Conservation (phyloP, 2,888 invertebrate species). For the Zeuzera pyrina region DNA sequence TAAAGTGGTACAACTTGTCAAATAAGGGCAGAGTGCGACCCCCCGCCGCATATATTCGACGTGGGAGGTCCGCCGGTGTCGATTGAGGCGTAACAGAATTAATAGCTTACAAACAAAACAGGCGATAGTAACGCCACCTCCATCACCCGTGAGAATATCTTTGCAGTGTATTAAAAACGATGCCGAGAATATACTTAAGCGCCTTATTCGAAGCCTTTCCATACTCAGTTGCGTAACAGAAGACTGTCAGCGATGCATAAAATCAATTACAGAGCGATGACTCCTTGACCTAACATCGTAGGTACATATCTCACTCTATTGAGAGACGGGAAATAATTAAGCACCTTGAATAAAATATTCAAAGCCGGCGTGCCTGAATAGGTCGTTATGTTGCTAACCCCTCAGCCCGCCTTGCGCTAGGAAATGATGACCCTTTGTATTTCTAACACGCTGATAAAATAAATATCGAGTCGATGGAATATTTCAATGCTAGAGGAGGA, state of each 20-base stretch:
- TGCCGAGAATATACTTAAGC: conserved; percentile 2
- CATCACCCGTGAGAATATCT: conserved; percentile 33
- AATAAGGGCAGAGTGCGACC: conserved; percentile 36
- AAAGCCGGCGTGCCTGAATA: conserved; percentile 41
- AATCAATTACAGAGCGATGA: conserved; percentile 26
- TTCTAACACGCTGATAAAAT: conserved; percentile 17
- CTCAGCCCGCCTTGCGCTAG: conserved; percentile 27
- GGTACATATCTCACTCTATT: conserved; percentile 19
- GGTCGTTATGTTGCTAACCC: conserved; percentile 40
- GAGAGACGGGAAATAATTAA: conserved; percentile 21
- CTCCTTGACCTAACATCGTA: conserved; percentile 6
- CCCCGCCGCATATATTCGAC: conserved; percentile 25
- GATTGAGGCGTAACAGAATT: conserved; percentile 33
- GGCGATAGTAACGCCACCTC: conserved; percentile 29
- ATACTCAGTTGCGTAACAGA: conserved; percentile 8
- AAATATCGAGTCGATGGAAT: conserved; percentile 8
- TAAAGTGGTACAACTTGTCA: conserved; percentile 35
- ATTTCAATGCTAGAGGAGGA: too few species aligned
- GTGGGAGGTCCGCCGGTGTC: conserved; percentile 52
- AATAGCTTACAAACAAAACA: conserved; percentile 44
- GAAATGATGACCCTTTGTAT: conserved; percentile 40
- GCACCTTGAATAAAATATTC: conserved; percentile 45
- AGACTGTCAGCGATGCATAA: conserved; percentile 15
- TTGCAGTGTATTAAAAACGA: conserved; percentile 12
- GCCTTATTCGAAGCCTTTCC: conserved; percentile 8